Evolutionary conservation across 2,888 invertebrate genomes (phyloP).

Genomic region (Xylophagus ater): DNA sequence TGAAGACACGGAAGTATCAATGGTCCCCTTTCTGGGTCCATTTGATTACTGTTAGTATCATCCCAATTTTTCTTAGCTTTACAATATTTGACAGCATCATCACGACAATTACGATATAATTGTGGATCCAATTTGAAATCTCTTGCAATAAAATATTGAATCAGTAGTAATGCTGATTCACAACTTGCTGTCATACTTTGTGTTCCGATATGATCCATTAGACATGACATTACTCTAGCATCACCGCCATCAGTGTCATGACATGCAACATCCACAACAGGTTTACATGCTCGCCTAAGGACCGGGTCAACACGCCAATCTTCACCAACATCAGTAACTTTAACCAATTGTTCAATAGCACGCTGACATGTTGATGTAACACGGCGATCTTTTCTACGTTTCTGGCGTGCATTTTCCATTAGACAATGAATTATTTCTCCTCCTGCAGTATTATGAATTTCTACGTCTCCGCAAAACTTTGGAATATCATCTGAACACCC

Average conservation of each 20-base stretch:
- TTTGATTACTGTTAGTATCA: slow-evolving; percentile 46
- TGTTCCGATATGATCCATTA: slow-evolving; percentile 82
- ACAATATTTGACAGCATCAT: slow-evolving; percentile 75
- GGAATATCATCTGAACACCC: slow-evolving; percentile 78
- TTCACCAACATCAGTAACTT: slow-evolving; percentile 84
- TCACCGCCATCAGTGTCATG: slow-evolving; percentile 61
- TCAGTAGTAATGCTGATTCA: slow-evolving; percentile 82
- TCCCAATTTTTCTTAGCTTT: slow-evolving; percentile 69
- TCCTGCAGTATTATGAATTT: slow-evolving; percentile 42
- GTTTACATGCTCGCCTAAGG: slow-evolving; percentile 71
- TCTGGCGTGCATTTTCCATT: slow-evolving; percentile 72
- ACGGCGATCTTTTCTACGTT: slow-evolving; percentile 47
- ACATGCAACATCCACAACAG: slow-evolving; percentile 71
- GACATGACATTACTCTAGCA: slow-evolving; percentile 79
- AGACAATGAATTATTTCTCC: slow-evolving; percentile 92
- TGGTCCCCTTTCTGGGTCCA: slow-evolving; percentile 69
- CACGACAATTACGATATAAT: slow-evolving; percentile 74
- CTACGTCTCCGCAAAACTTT: slow-evolving; percentile 59
- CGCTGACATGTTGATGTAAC: slow-evolving; percentile 61
- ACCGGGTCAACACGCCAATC: slow-evolving; percentile 94
- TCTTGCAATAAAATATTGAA: slow-evolving; percentile 93
- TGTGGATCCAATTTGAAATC: slow-evolving; percentile 88
- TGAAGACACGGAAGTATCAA: slow-evolving; percentile 86
- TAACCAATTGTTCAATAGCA: slow-evolving; percentile 68
- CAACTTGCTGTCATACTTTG: slow-evolving; percentile 74